Base-by-base conservation (phyloP, 1,140 invertebrate genomes). In the Cydia fagiglandana region DNA sequence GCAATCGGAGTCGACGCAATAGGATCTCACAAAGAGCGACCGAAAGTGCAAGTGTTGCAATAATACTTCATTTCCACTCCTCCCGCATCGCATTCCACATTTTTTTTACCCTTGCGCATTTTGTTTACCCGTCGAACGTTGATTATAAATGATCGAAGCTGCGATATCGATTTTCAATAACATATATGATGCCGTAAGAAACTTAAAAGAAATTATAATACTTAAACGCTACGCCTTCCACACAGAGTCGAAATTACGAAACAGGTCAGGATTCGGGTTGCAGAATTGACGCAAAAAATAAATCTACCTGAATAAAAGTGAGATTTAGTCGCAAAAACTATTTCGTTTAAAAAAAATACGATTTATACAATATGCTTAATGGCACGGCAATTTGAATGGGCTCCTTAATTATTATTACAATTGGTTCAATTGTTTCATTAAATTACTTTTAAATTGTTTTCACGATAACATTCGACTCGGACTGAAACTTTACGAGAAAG, bases 1-100 rank as follows among this genome's bases (percentile, higher is more conserved):
- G 76, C 73, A 76, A 76, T 70, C 76, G 10, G 70, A 76, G 76
- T 20, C 28, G 68, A 47, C 76, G 78, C 76, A 81, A 83, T 78
- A 64, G 56, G 79, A 82, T 64, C 76, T 73, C 56, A 78, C 80
- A 82, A 76, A 77, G 50, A 64, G 30, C 80, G 45, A 84, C 81
- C 77, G 88, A 92, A 91, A 92, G 89, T 91, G 91, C 91, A 92
- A 92, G 91, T 92, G 91, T 92, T 87, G 83, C 89, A 86, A 91
- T 88, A 91, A 90, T 88, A 89, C 86, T 90, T 89, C 82, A 88
- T 89, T 89, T 88, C 83, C 82, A 83, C 85, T 84, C 79, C 78
- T 81, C 83, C 79, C 84, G 80, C 80, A 76, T 86, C 84, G 76
- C 79, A 87, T 88, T 90, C 88, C 86, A 76, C 76, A 83, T 82